Base-by-base conservation (phyloP, 2,113 vertebrate genomes). In the Chloropsis cyanopogon region DNA sequence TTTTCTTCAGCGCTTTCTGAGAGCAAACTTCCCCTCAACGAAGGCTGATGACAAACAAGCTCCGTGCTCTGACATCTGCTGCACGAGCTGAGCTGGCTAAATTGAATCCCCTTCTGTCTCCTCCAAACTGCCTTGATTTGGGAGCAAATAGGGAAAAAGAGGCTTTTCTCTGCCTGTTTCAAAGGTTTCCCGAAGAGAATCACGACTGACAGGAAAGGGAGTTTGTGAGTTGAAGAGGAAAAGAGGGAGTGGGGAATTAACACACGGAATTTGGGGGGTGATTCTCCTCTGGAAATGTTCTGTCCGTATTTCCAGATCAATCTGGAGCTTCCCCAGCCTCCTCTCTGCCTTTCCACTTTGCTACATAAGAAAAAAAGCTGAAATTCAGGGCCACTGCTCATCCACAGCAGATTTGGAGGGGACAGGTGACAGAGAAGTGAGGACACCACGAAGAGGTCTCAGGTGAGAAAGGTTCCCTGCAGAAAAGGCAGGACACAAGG, bases 11-110 rank as follows among this genome's bases (percentile, higher is more conserved):
- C 15, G 52, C 9, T 60, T 90, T 35, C 17, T 22, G 79, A 83
- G 79, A 88, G 66, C 33, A 78, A 86, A 90, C 59, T 54, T 76
- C 73, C 54, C 53, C 25, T 50, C 10, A 1, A 10, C 1, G 0
- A 64, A 53, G 19, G 24, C 59, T 54, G 90, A 11, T 35, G 88
- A 73, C 75, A 93, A 89, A 86, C 57, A 11, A 84, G 42, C 28
- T 50, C 76, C 11, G 3, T 7, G n/a, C 54, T 80, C 52, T 50
- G 86, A 83, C 83, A 65, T 52, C 82, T 88, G 80, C 76, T 6
- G 7, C 41, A 10, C 7, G 11, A 89, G 93, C 95, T 73, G 81
- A 96, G 60, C 8, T 83, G 92, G 89, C 96, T 73, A 10, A 96
- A 81, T 63, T 25, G 50, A 69, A 44, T 92, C 72, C 31, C 63